Percentiles rank a stretch among this genome's conserved stretches.
phyloP scores from a whole-genome alignment of 2,888 invertebrate genomes.

The Sipunculus nudus region DNA sequence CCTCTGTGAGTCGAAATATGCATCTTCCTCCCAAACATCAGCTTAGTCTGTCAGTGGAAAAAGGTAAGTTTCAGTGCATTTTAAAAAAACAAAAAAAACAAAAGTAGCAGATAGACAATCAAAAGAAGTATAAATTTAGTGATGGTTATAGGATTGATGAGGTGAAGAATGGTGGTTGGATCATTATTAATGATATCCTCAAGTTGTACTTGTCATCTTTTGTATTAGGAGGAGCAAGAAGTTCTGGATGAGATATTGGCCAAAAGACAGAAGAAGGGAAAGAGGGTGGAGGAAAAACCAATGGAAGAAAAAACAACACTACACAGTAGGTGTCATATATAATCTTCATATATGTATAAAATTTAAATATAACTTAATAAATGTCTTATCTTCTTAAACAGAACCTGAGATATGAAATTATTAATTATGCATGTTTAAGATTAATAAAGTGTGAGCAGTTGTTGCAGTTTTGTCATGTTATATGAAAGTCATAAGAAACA shows the following conservation, averaged over 20 bases:
- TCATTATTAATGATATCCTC: too few relatives aligned
- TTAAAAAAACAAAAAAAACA: too few relatives aligned
- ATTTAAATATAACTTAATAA: neutral
- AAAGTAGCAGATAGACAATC: too few relatives aligned
- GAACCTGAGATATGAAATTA: neutral
- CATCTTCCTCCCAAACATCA: too few relatives aligned
- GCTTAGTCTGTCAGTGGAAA: too few relatives aligned
- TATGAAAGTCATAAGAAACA: too few relatives aligned
- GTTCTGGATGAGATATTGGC: slow-evolving; percentile 93
- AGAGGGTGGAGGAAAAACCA: slow-evolving; percentile 85
- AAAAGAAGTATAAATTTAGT: too few relatives aligned
- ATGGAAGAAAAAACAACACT: slow-evolving; percentile 94
- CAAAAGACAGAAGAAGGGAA: slow-evolving; percentile 83
- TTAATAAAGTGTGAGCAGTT: neutral
- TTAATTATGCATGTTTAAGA: neutral
- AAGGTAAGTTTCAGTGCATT: too few relatives aligned
- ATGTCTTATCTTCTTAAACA: neutral
- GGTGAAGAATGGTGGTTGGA: too few relatives aligned
- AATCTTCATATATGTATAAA: neutral
- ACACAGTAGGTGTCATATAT: slow-evolving; percentile 76
- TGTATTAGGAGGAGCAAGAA: slow-evolving; percentile 81
- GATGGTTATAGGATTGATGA: too few relatives aligned
- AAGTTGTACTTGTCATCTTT: neutral
- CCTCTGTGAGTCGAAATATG: too few relatives aligned
- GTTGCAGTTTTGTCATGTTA: too few relatives aligned